Evolutionary conservation across 2,797 vertebrate genomes (phyloP), one percentile per base, ranked within the genome.

Genomic region (Acanthurus lineatus): DNA sequence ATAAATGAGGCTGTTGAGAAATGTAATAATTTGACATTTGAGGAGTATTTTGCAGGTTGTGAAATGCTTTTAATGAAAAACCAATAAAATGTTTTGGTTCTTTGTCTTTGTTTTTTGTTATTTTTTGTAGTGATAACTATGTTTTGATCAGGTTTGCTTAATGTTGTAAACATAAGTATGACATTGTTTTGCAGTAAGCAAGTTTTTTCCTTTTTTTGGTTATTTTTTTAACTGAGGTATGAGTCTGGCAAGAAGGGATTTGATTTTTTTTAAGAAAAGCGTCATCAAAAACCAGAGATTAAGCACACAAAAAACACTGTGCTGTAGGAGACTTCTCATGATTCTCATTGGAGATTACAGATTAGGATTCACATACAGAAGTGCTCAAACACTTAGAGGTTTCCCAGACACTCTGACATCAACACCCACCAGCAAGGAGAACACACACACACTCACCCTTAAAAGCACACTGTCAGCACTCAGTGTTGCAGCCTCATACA

Each of bases 381-480:
- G 25, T 25, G 25, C 25, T 25, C 25, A 25, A 25, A 25, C 25
- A 25, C 25, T 25, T 25, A 3, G 25, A 25, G 25, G 48, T 57
- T 1, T 59, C 58, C 72, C 32, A 1, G 16, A 58, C 56, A 25
- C 47, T 67, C 25, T 69, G 75, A 67, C 76, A 70, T 52, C 48
- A 77, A 51, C 48, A 71, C 66, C 75, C 60, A 48, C 75, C 68
- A 52, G 56, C 47, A 56, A 65, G 75, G 63, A 67, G 57, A 71
- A 45, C 32, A 22, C 45, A 12, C 44, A 63, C 12, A 56, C 42
- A 63, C 9, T 51, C 76, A 71, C 71, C 63, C 57, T 61, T 58
- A 57, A 58, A 67, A 53, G 54, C 69, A 60, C 64, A 67, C 9
- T 19, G 57, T 16, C 66, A 65, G 60, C 63, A 54, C 52, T 45